Conservation (phyloP, 2,113 vertebrate species). For the Anolis sagrei region DNA sequence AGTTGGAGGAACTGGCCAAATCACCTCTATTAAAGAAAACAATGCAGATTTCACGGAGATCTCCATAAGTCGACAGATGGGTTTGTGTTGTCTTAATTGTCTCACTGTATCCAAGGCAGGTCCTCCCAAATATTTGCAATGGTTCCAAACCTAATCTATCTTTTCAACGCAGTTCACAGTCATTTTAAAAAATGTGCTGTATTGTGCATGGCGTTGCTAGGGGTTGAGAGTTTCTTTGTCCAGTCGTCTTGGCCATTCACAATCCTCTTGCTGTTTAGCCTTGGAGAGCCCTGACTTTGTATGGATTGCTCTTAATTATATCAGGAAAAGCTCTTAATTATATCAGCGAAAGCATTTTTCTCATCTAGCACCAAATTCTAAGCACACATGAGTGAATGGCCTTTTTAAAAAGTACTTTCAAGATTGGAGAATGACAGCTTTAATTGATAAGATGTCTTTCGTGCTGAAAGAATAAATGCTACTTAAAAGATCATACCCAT, state of each 20-base stretch:
- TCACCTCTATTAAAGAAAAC: too few species aligned
- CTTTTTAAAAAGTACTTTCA: background rate
- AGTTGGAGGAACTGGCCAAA: too few species aligned
- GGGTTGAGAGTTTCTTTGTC: background rate
- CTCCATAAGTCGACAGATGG: too few species aligned
- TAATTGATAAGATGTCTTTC: background rate
- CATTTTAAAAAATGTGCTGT: too few species aligned
- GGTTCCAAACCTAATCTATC: background rate
- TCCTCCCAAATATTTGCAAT: background rate
- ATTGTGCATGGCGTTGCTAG: background rate
- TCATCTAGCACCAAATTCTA: background rate
- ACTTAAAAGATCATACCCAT: background rate
- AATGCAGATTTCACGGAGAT: too few species aligned
- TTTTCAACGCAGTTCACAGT: background rate
- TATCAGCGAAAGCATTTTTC: background rate
- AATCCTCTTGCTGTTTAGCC: background rate
- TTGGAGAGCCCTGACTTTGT: background rate
- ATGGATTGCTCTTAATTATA: slow-evolving; percentile 18
- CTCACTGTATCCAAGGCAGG: background rate
- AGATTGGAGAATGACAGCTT: background rate
- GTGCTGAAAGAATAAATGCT: background rate
- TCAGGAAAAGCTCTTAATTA: slow-evolving; percentile 13
- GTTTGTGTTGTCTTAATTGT: background rate
- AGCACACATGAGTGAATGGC: background rate
- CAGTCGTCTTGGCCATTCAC: background rate